Base-by-base conservation (phyloP, 2,113 vertebrate genomes). In the Hoplias malabaricus region DNA sequence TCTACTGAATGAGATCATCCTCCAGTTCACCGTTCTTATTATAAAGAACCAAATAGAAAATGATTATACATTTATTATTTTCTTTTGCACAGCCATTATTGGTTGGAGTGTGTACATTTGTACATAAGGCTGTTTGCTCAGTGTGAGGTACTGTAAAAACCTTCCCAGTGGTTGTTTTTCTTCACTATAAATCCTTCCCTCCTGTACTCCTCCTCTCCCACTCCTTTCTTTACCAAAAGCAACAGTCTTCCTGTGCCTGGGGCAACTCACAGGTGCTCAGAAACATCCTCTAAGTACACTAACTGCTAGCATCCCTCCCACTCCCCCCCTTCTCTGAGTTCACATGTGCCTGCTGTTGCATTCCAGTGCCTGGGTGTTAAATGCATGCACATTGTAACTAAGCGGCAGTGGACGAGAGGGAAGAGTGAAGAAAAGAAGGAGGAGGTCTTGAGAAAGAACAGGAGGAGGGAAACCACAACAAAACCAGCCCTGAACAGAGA, bases 401-500 rank as follows among this genome's bases (percentile, higher is more conserved):
- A 40, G 63, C 40, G 27, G 71, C 67, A 13, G 31, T 19, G 27
- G 11, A 76, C 56, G 33, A 12, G 27, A 75, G 79, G 68, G 34
- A 34, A 43, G 21, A 50, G 14, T 19, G 16, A 56, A 43, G 21
- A 66, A 42, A n/a, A 63, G 61, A n/a, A 71, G 43, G 42, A 69
- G n/a, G 42, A 14, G 65, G 71, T 13, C 21, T 14, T 65, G 33
- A 42, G 61, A 19, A 43, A 31, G 59, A 5, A 5, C 27, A 7
- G 42, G 38, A 25, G 66, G 29, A 77, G 36, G 63, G 62, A 76
- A 83, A 77, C 81, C 81, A 80, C 81, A 83, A 83, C 73, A 80
- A 80, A 79, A 67, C 69, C 16, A 62, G n/a, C 4, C 59, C 2
- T 4, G 4, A 42, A 74, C 73, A 68, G 16, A 73, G 56, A 42